Conservation (phyloP, 2,888 invertebrate species). For the Mythimna albipuncta region DNA sequence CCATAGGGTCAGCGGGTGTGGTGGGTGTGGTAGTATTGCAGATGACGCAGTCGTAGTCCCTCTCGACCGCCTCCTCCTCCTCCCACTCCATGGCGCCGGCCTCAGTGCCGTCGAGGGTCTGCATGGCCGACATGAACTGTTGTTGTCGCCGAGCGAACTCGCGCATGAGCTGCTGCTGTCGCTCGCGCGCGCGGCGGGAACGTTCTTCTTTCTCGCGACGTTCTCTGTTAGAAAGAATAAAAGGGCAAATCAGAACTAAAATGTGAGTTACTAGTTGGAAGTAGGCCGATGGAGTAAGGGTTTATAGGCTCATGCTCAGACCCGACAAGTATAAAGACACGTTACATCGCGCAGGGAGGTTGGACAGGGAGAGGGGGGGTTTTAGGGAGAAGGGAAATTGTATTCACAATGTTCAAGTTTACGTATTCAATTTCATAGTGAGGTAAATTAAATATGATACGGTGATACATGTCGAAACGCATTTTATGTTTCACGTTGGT, state of each 20-base stretch:
- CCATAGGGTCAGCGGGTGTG: slow-evolving; percentile 94
- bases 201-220: slow-evolving; percentile 95
- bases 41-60: slow-evolving; percentile 98
- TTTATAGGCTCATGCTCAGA: too few relatives aligned
- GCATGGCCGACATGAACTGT: slow-evolving; percentile 94
- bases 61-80: slow-evolving; percentile 91
- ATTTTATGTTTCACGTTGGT: slow-evolving; percentile 1
- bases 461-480: slow-evolving; percentile 18
- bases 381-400: slow-evolving; percentile 73
- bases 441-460: slow-evolving; percentile 51
- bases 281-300: too few relatives aligned
- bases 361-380: slow-evolving; percentile 68
- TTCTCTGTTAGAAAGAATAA: slow-evolving; percentile 81
- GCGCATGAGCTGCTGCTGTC: slow-evolving; percentile 97
- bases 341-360: slow-evolving; percentile 76
- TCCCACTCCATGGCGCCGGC: slow-evolving; percentile 92
- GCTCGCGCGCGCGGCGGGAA: slow-evolving; percentile 95
- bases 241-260: too few relatives aligned
- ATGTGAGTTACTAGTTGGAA: too few relatives aligned
- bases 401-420: slow-evolving; percentile 70
- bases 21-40: slow-evolving; percentile 97
- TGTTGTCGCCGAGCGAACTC: slow-evolving; percentile 98
- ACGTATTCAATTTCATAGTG: slow-evolving; percentile 56
- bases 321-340: too few relatives aligned
- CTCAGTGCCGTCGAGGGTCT: slow-evolving; percentile 83